A percentile compares a stretch with the other conserved stretches of the same genome.
Conservation (phyloP, 1,140 invertebrate genomes). For the Amphibalanus amphitrite region DNA sequence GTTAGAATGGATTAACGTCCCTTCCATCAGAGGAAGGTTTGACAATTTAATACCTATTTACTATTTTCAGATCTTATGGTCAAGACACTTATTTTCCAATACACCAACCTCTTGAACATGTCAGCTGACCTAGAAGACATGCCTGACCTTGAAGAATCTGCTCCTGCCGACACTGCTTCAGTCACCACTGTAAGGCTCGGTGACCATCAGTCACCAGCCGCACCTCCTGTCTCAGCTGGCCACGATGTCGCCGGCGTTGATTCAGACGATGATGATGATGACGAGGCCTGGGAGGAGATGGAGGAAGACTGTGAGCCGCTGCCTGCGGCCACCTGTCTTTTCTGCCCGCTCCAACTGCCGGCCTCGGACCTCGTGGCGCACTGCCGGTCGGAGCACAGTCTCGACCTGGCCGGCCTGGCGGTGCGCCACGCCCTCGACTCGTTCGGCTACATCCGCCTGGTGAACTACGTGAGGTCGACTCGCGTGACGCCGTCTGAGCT, state of each 20-base stretch:
- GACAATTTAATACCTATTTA: no score
- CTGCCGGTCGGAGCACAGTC: background rate
- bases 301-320: background rate
- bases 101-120: no score
- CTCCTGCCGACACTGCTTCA: background rate
- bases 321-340: background rate
- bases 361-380: background rate
- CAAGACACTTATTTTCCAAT: no score
- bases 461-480: background rate
- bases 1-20: no score
- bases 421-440: background rate
- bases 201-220: background rate
- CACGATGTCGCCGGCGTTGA: background rate
- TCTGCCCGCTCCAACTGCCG: background rate
- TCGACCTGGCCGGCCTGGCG: background rate
- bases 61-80: no score
- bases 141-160: background rate
- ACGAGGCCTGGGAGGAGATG: background rate
- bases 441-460: background rate
- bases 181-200: background rate
- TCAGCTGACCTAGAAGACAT: background rate
- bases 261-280: background rate
- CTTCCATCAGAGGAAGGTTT: no score
- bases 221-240: no score
- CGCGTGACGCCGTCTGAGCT: background rate